phyloP scores from a whole-genome alignment of 2,113 vertebrate genomes.

The Typhlomys cinereus region DNA sequence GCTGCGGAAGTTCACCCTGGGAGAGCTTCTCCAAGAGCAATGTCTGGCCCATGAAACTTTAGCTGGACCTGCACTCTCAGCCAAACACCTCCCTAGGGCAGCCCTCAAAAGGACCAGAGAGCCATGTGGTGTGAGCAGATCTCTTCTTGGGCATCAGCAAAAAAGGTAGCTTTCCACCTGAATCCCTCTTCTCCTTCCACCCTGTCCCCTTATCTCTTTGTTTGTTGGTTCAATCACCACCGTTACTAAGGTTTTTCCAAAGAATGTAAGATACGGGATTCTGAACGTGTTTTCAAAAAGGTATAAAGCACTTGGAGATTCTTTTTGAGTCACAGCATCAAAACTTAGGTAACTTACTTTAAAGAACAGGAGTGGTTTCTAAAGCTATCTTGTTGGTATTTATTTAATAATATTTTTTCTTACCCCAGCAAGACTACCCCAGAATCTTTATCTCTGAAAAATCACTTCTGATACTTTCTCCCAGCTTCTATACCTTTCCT shows the following conservation, averaged over 20 bases:
- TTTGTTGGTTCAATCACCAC: not conserved
- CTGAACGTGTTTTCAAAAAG: not conserved
- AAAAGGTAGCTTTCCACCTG: not conserved
- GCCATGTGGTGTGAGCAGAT: not conserved
- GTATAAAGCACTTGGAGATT: not conserved
- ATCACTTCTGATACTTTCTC: not conserved
- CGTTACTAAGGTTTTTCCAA: not conserved
- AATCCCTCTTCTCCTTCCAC: not conserved
- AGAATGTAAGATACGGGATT: not conserved
- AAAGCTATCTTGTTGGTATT: not conserved
- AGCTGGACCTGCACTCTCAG: not conserved
- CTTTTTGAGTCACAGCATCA: not conserved
- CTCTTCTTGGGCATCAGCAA: not conserved
- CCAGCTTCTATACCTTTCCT: not conserved
- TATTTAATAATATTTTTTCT: not conserved
- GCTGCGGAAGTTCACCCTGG: not conserved
- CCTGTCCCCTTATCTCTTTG: not conserved
- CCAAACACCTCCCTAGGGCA: slow-evolving; percentile 21
- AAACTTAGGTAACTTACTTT: not conserved
- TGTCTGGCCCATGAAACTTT: slow-evolving; percentile 19
- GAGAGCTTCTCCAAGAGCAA: slow-evolving; percentile 34
- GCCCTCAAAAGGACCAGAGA: not conserved
- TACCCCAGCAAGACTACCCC: not conserved
- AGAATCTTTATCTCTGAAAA: not conserved
- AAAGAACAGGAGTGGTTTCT: not conserved